These are phyloP conservation scores for Pemphredon lugubris DNA, from an alignment of 2,888 invertebrate species.

Conservation along the genomic window DNA sequence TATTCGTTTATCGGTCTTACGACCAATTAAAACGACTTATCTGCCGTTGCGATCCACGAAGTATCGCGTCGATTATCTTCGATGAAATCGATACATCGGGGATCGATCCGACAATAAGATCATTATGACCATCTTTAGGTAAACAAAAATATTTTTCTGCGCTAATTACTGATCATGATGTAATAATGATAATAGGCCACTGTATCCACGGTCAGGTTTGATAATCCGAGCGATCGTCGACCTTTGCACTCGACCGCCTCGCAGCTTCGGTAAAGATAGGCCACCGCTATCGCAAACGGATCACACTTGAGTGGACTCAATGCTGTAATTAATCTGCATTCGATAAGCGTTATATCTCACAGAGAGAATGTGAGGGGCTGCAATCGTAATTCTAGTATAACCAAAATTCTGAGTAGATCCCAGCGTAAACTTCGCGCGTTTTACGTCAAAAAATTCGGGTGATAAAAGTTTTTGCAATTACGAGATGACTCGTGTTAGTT, in stretches of 20 bases:
- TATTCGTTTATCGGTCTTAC: no score
- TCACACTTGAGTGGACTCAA: slow-evolving; percentile 26
- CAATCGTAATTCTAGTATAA: not conserved
- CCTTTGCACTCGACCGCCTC: slow-evolving; percentile 50
- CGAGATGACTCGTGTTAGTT: no score
- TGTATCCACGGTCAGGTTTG: slow-evolving; percentile 8
- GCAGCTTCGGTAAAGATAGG: slow-evolving; percentile 27
- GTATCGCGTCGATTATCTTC: no score
- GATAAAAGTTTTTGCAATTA: no score
- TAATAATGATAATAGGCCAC: slow-evolving; percentile 43
- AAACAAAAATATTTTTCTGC: not conserved
- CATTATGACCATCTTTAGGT: not conserved
- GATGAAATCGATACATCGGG: no score
- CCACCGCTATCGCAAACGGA: slow-evolving; percentile 31
- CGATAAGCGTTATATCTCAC: slow-evolving; percentile 13
- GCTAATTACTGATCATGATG: slow-evolving; percentile 1
- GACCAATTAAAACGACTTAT: no score
- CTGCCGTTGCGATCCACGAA: no score
- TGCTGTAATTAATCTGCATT: slow-evolving; percentile 41
- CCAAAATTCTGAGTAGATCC: not conserved
- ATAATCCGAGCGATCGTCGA: slow-evolving; percentile 34
- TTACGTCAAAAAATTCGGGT: no score
- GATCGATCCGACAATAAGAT: not conserved
- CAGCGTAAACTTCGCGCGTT: no score
- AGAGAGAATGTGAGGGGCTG: not conserved